A percentile compares a stretch with the other conserved stretches of the same genome.
Conservation (phyloP, 1,140 invertebrate species). For the Hormaphis cornu region DNA sequence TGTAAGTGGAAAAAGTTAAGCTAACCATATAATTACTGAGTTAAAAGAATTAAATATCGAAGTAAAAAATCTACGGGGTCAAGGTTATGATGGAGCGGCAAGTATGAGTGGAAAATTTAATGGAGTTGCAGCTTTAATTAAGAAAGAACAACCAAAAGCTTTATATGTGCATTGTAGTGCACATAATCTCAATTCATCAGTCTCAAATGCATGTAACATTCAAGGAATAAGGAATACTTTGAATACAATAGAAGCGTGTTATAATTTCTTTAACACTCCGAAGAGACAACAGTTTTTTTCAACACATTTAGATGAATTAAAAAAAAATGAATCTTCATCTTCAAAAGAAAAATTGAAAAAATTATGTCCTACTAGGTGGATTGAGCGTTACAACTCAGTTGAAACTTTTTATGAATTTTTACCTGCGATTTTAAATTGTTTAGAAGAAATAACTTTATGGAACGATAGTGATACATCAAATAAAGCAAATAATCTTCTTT, state of each 20-base stretch:
- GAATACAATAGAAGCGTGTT: constrained; percentile 28
- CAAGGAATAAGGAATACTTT: constrained; percentile 28
- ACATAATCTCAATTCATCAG: neutral
- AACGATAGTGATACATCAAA: neutral
- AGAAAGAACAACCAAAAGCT: constrained; percentile 38
- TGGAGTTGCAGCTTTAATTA: constrained; percentile 39
- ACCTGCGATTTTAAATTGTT: neutral
- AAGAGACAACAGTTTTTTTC: constrained; percentile 2
- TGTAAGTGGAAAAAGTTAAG: constrained; percentile 35
- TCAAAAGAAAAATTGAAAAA: constrained; percentile 2
- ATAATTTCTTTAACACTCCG: constrained; percentile 33
- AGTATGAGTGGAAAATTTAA: constrained; percentile 36
- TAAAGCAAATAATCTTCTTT: neutral
- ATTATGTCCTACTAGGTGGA: neutral
- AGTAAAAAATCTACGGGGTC: constrained; percentile 18
- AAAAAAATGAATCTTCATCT: neutral
- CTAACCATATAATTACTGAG: neutral
- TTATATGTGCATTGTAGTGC: constrained; percentile 27
- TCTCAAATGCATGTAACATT: constrained; percentile 25
- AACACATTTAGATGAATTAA: neutral
- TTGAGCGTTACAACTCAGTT: neutral
- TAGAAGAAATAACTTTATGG: neutral
- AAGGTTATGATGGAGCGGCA: constrained; percentile 40
- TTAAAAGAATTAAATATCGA: neutral
- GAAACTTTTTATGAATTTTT: neutral